These are phyloP conservation scores for Dryomyza anilis DNA, from an alignment of 2,888 invertebrate genomes.

Conservation along the genomic window DNA sequence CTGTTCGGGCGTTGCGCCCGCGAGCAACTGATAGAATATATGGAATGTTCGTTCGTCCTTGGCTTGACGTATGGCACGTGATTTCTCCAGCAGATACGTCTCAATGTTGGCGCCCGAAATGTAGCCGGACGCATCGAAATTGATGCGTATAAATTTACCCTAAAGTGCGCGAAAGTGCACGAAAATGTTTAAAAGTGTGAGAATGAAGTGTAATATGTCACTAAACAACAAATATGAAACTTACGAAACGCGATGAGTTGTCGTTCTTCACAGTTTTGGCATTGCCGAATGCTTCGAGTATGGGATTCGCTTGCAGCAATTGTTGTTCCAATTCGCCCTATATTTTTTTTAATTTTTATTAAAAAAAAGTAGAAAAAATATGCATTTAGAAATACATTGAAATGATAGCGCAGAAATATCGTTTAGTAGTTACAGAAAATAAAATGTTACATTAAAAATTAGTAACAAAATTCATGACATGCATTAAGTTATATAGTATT, in stretches of 20 bases:
- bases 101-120: constrained; percentile 99
- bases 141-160: constrained; percentile 99
- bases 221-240: constrained; percentile 63
- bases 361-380: constrained; percentile 35
- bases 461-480: too few relatives aligned
- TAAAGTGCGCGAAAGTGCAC: constrained; percentile 61
- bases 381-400: neutral
- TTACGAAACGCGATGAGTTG: constrained; percentile 99
- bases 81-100: constrained; percentile 98
- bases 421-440: too few relatives aligned
- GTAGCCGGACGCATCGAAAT: constrained; percentile 99
- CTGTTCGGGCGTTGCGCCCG: constrained; percentile 88
- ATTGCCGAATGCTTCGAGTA: constrained; percentile 99
- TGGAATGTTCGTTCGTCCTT: constrained; percentile 98
- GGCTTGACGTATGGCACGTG: constrained; percentile 97
- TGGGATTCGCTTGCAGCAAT: constrained; percentile 98
- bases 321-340: constrained; percentile 99
- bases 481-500: constrained; percentile 1
- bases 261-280: constrained; percentile 99
- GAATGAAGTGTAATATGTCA: neutral
- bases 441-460: too few relatives aligned
- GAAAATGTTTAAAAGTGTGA: neutral
- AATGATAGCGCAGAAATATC: too few relatives aligned
- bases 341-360: too few relatives aligned
- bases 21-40: constrained; percentile 97